These are phyloP conservation scores for Lycocorax pyrrhopterus DNA, from an alignment of 2,113 vertebrate species.

Conservation along the genomic window DNA sequence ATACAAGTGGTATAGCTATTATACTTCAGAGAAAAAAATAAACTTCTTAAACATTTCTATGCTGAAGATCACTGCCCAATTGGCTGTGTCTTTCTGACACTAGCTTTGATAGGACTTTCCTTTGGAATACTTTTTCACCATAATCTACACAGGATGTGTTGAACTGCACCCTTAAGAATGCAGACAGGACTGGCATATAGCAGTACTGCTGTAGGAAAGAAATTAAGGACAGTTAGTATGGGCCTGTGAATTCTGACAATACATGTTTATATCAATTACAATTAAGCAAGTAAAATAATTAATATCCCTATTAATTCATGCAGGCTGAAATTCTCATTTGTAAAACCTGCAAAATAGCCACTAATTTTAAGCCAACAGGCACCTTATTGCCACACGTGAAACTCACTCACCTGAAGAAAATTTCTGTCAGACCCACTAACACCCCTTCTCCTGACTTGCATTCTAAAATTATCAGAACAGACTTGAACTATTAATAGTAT, in stretches of 20 bases:
- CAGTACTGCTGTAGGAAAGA: slow-evolving; percentile 99
- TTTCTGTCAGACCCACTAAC: slow-evolving; percentile 74
- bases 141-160: slow-evolving; percentile 99
- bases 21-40: slow-evolving; percentile 64
- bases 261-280: slow-evolving; percentile 96
- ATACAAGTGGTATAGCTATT: slow-evolving; percentile 72
- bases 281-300: slow-evolving; percentile 93
- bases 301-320: slow-evolving; percentile 89
- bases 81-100: slow-evolving; percentile 86
- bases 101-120: slow-evolving; percentile 87
- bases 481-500: slow-evolving; percentile 73
- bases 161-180: slow-evolving; percentile 99
- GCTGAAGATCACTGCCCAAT: slow-evolving; percentile 84
- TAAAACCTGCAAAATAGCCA: slow-evolving; percentile 78
- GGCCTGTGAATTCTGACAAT: slow-evolving; percentile 96
- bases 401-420: slow-evolving; percentile 76
- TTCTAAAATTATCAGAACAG: slow-evolving; percentile 75
- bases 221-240: slow-evolving; percentile 99
- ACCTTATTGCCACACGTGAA: slow-evolving; percentile 66
- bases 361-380: slow-evolving; percentile 72
- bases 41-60: slow-evolving; percentile 76
- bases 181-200: slow-evolving; percentile 99
- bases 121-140: slow-evolving; percentile 95
- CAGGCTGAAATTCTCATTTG: slow-evolving; percentile 81
- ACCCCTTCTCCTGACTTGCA: slow-evolving; percentile 72